Evolutionary conservation across 2,797 vertebrate genomes (phyloP), one percentile per base, ranked within the genome.

Genomic region (Sus cebifrons): DNA sequence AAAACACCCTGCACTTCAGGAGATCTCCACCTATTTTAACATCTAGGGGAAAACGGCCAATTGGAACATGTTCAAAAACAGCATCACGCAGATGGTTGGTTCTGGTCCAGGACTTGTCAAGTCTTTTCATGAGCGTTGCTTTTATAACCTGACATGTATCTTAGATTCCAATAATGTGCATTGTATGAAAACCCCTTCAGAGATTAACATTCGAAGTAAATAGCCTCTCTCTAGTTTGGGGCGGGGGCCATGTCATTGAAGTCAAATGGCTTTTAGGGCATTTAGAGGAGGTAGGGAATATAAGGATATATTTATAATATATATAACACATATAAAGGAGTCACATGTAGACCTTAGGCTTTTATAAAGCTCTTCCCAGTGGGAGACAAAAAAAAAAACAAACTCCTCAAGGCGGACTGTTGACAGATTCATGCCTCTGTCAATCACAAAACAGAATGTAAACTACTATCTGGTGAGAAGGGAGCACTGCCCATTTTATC

Each of bases 381-480:
- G 29, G 87, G 92, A 90, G 85, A 77, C 44, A 71, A 27, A 6
- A 73, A 75, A 75, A 54, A 15, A 20, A 49, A 60, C 74, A 49
- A 70, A 62, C 1, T 20, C 60, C 3, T 0, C 49, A 82, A 68
- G 23, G 18, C 70, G 77, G 82, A 71, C 75, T 79, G 91, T 90
- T 94, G 94, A 95, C 89, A 97, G 96, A 91, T 94, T 96, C 92
- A 92, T 96, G 60, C 85, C 49, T 97, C 93, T 96, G 95, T 97
- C 97, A 88, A 62, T 97, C 94, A 90, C 62, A 84, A 49, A 60
- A 79, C 70, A 87, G 67, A 90, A 64, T 29, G 81, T 64, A 94
- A 95, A 94, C 71, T 92, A 97, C 68, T 97, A 93, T 96, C 86
- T 96, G 78, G 86, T 95, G 97, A 97, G 96, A 94, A 94, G 88